Base-by-base conservation (phyloP, 2,888 invertebrate genomes). In the Oligia strigilis region DNA sequence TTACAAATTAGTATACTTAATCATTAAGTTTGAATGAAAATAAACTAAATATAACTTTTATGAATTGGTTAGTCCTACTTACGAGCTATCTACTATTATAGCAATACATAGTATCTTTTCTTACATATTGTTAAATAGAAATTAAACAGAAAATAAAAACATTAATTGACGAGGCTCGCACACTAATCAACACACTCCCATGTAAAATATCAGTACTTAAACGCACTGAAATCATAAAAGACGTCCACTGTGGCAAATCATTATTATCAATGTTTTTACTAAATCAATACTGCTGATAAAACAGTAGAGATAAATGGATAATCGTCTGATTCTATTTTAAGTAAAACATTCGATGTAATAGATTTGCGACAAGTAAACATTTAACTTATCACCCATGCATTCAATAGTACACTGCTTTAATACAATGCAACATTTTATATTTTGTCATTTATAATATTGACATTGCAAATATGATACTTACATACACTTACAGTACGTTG, bases 161-260 rank as follows among this genome's bases (percentile, higher is more conserved):
- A 91, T 88, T 92, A 93, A 93, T 92, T 93, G 92, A 92, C 93
- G 88, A 91, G 85, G 90, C 90, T 88, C 86, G 73, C 87, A 87
- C 89, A 88, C 84, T 83, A 86, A 82, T 87, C 82, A 87, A 86
- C 81, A 88, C 82, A 81, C 71, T 74, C 74, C 40, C 80, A 81
- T 79, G 74, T 80, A 88, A 86, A 78, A 87, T 80, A 85, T 88
- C 87, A 89, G 91, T 90, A 92, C 92, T 93, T 91, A 74, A 91
- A 89, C 90, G 91, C 89, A 92, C 92, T 86, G 82, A 91, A 90
- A 89, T 82, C 64, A 89, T 85, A 87, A 75, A 81, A 81, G 70
- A 88, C 76, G 71, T 83, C 76, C 72, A 86, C 84, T 88, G 81
- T 87, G 71, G 83, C 86, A 87, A 88, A 83, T 67, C 46, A 77